phyloP scores from a whole-genome alignment of 1,140 invertebrate species.

The Stegodyphus mimosarum region DNA sequence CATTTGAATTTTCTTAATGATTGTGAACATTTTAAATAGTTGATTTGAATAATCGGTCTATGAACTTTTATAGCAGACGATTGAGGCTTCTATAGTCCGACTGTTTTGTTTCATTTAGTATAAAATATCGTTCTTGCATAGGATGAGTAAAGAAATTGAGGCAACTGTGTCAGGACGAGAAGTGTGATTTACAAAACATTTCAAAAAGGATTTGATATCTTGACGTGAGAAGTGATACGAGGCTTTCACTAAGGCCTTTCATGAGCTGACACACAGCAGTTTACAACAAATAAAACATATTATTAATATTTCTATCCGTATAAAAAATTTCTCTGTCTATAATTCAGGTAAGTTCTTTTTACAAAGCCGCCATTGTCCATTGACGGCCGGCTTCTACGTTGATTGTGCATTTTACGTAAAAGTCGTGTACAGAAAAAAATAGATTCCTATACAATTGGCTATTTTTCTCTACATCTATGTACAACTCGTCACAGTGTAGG shows the following conservation, averaged over 20 bases:
- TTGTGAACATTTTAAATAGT: no score
- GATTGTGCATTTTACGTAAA: slow-evolving; percentile 61
- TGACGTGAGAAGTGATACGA: slow-evolving; percentile 22
- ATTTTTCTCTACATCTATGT: slow-evolving; percentile 60
- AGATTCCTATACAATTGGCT: slow-evolving; percentile 61
- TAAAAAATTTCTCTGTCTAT: slow-evolving; percentile 59
- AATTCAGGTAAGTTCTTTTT: slow-evolving; percentile 55
- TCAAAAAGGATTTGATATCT: no score
- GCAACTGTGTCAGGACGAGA: no score
- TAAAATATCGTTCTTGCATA: no score
- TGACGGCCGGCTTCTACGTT: slow-evolving; percentile 51
- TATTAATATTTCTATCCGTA: slow-evolving; percentile 57
- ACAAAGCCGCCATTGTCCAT: slow-evolving; percentile 36
- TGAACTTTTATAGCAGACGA: no score
- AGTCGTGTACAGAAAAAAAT: slow-evolving; percentile 61
- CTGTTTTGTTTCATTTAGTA: no score
- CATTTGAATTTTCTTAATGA: no score
- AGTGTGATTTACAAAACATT: no score
- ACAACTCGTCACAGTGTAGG: slow-evolving; percentile 38
- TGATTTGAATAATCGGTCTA: no score
- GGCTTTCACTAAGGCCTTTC: slow-evolving; percentile 52
- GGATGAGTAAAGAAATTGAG: no score
- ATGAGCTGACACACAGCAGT: slow-evolving; percentile 51
- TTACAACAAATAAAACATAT: slow-evolving; percentile 58
- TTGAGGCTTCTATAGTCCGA: no score